Percentiles rank a stretch among this genome's conserved stretches.
Conservation (phyloP, 2,797 vertebrate species). For the Naso thynnoides region DNA sequence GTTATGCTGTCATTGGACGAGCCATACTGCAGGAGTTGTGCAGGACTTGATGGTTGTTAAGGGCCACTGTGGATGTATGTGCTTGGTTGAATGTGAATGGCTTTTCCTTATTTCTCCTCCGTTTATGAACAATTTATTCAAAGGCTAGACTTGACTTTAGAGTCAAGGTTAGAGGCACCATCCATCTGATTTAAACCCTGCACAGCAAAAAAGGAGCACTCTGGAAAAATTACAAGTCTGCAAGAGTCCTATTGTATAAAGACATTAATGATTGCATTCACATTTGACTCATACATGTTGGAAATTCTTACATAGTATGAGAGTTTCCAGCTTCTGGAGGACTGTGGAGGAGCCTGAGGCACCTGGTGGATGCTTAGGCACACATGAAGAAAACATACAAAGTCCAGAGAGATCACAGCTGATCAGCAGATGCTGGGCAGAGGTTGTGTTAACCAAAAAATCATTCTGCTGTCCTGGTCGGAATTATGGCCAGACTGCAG, state of each 20-base stretch:
- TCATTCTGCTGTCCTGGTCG: background rate
- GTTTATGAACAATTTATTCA: background rate
- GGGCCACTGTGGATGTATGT: no score
- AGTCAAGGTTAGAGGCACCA: background rate
- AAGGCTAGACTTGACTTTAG: background rate
- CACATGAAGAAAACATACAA: background rate
- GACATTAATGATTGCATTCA: background rate
- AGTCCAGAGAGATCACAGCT: slow-evolving; percentile 15
- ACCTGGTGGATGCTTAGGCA: slow-evolving; percentile 9
- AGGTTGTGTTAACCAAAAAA: background rate
- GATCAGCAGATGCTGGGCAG: background rate
- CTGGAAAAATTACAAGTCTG: background rate
- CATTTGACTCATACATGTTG: no score
- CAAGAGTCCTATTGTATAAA: background rate
- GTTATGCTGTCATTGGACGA: no score
- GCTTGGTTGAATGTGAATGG: no score
- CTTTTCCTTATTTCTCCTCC: no score
- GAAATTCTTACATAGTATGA: background rate
- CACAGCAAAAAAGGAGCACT: background rate
- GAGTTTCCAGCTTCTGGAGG: background rate
- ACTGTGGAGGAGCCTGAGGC: background rate
- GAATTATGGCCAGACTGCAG: background rate
- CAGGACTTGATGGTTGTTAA: no score
- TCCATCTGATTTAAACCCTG: background rate
- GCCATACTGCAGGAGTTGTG: no score